Conservation (phyloP, 2,113 vertebrate species). For the Penelope pileata region DNA sequence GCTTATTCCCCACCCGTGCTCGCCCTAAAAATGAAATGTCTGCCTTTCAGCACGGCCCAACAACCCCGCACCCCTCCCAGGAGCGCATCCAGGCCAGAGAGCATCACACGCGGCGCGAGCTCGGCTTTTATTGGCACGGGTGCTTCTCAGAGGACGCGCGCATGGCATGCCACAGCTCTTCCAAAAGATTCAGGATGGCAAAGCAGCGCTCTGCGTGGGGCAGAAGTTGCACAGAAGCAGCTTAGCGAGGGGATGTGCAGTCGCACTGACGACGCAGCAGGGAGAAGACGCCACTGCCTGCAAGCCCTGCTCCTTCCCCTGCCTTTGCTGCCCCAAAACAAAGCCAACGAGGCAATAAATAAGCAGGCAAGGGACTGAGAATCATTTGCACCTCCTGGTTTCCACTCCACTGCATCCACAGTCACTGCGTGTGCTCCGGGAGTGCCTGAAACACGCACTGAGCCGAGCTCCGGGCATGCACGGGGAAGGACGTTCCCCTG, state of each 20-base stretch:
- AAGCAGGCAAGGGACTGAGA: background rate
- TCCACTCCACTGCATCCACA: fast-evolving
- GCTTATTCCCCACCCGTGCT: fast-evolving
- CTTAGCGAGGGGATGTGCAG: background rate
- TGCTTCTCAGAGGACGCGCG: background rate
- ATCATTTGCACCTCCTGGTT: background rate
- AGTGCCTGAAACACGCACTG: background rate
- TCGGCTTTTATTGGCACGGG: background rate
- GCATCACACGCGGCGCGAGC: fast-evolving
- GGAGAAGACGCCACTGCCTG: background rate
- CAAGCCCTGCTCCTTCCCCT: background rate
- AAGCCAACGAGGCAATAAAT: background rate
- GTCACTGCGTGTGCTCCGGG: background rate
- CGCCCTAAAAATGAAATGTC: background rate
- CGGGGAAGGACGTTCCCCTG: fast-evolving
- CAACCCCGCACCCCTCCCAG: fast-evolving
- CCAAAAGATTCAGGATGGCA: fast-evolving
- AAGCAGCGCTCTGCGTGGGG: background rate
- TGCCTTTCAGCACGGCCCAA: fast-evolving
- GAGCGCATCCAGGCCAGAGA: background rate
- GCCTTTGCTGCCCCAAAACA: background rate
- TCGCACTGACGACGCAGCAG: fast-evolving
- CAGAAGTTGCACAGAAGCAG: background rate
- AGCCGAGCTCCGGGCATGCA: background rate
- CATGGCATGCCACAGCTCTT: fast-evolving